Base-by-base conservation (phyloP, 1,140 invertebrate species). In the Atta cephalotes region DNA sequence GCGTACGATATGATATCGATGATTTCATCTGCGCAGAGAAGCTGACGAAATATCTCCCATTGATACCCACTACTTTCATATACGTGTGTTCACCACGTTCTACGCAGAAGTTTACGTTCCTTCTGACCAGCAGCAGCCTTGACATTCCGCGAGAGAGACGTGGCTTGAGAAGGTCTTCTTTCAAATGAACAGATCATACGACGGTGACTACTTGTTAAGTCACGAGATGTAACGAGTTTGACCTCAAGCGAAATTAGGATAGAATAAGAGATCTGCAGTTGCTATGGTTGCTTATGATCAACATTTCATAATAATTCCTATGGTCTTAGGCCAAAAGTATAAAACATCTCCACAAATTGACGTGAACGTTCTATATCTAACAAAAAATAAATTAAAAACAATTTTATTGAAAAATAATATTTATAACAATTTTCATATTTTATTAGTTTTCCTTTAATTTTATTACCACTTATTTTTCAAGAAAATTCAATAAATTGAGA, bases 91-190 rank as follows among this genome's bases (percentile, higher is more conserved):
- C 62, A 39, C 79, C 76, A 56, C 76, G 62, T 31, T 87, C 72
- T 56, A 45, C 88, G 85, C 78, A 89, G 62, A 86, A 89, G 87
- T 90, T 87, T 90, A 84, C 79, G 78, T 58, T 89, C 28, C 84
- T 14, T 58, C n/a, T 16, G 66, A 66, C 58, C 45, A 49, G 14
- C 78, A 63, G 53, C 66, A 89, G 82, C 87, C 89, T 91, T 92
- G 87, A 86, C 90, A 92, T 92, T 92, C 90, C 85, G 25, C 60
- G 45, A 25, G 56, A 70, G 51, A 68, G 70, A 89, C 89, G 89
- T 92, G 82, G 85, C 87, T 53, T 14, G 51, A 60, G 14, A 86
- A 49, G 21, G 63, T 88, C 79, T 81, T 82, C 80, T 49, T 49
- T 62, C 68, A 45, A 82, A 82, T 81, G 65, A 72, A 21, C 51